Evolutionary conservation across 2,888 invertebrate species (phyloP).

Genomic region (Orgyia antiqua): DNA sequence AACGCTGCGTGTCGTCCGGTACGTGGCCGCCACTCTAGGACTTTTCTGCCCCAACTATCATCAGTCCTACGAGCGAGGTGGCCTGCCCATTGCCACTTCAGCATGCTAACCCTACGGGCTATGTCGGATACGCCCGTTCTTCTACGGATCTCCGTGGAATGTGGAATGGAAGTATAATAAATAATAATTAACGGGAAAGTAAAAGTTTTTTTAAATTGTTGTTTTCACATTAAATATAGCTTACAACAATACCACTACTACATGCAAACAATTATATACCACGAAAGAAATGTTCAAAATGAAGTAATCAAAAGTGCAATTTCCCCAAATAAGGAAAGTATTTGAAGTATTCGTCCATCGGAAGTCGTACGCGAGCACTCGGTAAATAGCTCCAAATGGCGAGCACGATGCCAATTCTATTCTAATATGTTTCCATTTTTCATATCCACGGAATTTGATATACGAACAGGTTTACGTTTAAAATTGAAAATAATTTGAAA

Average conservation of each 20-base stretch:
- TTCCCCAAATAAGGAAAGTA: conserved; percentile 49
- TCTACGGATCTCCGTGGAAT: too few species aligned
- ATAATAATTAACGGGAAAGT: too few species aligned
- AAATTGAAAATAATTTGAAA: not conserved
- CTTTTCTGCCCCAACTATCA: too few species aligned
- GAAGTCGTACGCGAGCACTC: conserved; percentile 49
- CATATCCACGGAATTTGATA: conserved; percentile 27
- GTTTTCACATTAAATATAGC: conserved; percentile 13
- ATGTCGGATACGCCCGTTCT: too few species aligned
- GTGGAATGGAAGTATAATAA: too few species aligned
- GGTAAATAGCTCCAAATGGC: conserved; percentile 48
- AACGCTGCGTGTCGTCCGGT: too few species aligned
- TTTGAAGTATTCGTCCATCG: conserved; percentile 49
- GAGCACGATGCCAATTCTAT: conserved; percentile 45
- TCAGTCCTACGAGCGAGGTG: too few species aligned
- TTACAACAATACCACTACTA: too few species aligned
- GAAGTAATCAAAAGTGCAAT: conserved; percentile 51
- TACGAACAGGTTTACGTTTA: conserved; percentile 19
- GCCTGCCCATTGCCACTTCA: too few species aligned
- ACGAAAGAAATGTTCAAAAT: conserved; percentile 33
- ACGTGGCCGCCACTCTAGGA: too few species aligned
- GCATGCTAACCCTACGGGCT: too few species aligned
- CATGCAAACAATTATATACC: conserved; percentile 9
- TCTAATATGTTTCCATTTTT: conserved; percentile 35
- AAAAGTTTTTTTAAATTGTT: conserved; percentile 2